A percentile compares a stretch with the other conserved stretches of the same genome.
phyloP scores from a whole-genome alignment of 2,113 vertebrate species.

The Otus sunia region DNA sequence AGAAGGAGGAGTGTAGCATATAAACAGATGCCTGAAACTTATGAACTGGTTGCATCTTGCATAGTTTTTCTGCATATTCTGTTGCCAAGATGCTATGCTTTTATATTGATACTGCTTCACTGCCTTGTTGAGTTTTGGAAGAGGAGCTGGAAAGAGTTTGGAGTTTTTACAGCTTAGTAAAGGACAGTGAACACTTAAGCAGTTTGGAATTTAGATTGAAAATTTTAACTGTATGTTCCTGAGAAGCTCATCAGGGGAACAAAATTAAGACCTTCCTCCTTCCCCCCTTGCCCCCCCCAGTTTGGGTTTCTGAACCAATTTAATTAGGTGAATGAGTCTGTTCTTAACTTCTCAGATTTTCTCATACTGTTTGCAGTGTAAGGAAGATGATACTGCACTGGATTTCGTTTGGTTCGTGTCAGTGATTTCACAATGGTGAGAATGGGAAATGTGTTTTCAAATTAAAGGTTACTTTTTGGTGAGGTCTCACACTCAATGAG shows the following conservation, averaged over 20 bases:
- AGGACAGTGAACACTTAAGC: background rate
- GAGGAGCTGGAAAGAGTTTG: background rate
- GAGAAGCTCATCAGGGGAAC: slow-evolving; percentile 8
- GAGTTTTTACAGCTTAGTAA: background rate
- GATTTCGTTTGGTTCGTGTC: background rate
- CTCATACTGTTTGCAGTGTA: background rate
- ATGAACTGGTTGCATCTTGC: background rate
- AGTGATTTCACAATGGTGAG: background rate
- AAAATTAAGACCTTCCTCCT: background rate
- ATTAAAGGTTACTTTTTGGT: background rate
- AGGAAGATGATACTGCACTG: background rate
- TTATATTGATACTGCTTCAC: background rate
- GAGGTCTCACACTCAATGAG: background rate
- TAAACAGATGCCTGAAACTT: background rate
- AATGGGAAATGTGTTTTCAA: background rate
- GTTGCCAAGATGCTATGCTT: background rate
- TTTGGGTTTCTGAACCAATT: slow-evolving; percentile 5
- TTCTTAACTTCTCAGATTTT: slow-evolving; percentile 28
- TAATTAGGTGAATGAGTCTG: background rate
- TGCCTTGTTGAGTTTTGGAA: background rate
- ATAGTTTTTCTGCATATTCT: background rate
- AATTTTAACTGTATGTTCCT: background rate
- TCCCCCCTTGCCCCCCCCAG: background rate
- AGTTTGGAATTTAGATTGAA: slow-evolving; percentile 14
- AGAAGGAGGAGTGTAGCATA: background rate